These are phyloP conservation scores for Hucho hucho DNA, from an alignment of 2,113 vertebrate genomes.

Conservation along the genomic window DNA sequence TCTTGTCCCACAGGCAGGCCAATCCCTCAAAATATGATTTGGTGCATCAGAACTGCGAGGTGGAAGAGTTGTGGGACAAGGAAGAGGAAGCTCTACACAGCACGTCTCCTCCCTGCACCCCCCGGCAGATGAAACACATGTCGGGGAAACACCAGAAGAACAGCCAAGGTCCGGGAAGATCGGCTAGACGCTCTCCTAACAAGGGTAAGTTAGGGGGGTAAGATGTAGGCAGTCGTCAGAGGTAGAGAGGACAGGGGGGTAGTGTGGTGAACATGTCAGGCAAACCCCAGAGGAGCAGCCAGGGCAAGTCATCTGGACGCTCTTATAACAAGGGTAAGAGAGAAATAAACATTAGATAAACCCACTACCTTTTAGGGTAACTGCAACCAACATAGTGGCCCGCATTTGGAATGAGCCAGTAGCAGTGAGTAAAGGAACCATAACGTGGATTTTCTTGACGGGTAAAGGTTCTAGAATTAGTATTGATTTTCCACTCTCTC, in stretches of 20 bases:
- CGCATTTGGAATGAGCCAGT: no score
- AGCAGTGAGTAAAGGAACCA: no score
- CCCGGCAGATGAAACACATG: constrained; percentile 94
- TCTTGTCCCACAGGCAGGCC: constrained; percentile 73
- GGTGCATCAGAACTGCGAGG: constrained; percentile 70
- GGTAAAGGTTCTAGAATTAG: background rate
- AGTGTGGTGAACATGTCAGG: no score
- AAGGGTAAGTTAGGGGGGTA: constrained; percentile 72
- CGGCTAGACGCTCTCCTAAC: constrained; percentile 67
- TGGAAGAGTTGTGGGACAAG: constrained; percentile 87
- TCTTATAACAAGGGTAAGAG: no score
- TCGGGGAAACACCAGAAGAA: constrained; percentile 88
- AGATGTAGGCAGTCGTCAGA: background rate
- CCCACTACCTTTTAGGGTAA: no score
- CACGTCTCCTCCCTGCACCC: constrained; percentile 86
- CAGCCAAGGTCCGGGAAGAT: constrained; percentile 65
- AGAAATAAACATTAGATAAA: no score
- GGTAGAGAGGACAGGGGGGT: background rate
- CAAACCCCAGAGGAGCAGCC: no score
- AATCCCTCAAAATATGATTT: constrained; percentile 67
- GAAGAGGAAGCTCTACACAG: constrained; percentile 82
- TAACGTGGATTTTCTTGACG: background rate
- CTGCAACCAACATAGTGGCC: no score
- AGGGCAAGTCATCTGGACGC: no score
- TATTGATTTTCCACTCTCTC: background rate